Percentiles rank a stretch among this genome's conserved stretches.
phyloP scores from a whole-genome alignment of 2,113 vertebrate species.

The Entosphenus tridentatus region DNA sequence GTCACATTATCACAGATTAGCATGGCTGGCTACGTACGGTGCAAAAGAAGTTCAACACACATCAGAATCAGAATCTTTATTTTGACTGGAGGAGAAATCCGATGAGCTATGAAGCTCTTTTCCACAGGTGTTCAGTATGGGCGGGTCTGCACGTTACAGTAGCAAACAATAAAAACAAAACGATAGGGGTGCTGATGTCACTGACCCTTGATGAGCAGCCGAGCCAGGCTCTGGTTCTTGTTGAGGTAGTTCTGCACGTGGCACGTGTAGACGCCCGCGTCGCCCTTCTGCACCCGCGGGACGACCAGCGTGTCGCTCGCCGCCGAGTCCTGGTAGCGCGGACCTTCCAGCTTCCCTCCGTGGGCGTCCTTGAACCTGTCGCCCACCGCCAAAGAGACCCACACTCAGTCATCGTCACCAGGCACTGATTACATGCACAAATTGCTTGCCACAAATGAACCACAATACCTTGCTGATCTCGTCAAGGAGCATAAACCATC shows the following conservation, averaged over 20 bases:
- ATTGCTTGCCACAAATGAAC: background rate
- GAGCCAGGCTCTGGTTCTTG: background rate
- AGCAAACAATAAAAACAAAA: background rate
- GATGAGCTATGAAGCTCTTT: no score
- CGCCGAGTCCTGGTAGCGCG: conserved; percentile 1
- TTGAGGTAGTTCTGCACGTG: background rate
- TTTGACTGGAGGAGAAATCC: no score
- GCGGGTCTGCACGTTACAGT: no score
- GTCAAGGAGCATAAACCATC: background rate
- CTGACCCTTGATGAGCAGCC: conserved; percentile 3
- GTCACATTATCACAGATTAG: no score
- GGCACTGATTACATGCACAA: background rate
- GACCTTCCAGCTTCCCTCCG: background rate
- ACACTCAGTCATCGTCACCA: background rate
- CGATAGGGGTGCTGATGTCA: background rate
- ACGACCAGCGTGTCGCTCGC: background rate
- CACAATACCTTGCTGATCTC: background rate
- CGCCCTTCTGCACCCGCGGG: background rate
- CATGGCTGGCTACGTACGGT: no score
- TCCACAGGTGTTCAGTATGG: no score
- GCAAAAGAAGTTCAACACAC: no score
- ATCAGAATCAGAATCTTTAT: no score
- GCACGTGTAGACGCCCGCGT: background rate
- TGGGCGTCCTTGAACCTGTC: conserved; percentile 4
- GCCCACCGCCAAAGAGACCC: background rate